Base-by-base conservation (phyloP, 2,888 invertebrate species). In the Pyrocoelia pectoralis region DNA sequence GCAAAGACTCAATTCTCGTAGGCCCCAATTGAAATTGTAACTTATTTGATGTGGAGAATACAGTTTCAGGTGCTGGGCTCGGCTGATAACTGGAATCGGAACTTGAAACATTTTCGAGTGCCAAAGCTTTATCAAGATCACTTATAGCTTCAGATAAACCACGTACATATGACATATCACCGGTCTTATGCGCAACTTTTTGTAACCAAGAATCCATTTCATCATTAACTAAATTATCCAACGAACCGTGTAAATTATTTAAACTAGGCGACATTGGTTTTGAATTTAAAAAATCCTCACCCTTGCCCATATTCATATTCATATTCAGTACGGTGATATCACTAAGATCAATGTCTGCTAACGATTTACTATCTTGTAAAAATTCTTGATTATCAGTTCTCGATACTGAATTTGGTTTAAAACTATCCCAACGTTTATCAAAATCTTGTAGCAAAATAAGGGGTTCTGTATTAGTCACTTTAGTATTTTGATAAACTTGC, bases 391-490 rank as follows among this genome's bases (percentile, higher is more conserved):
- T 86, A 74, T 88, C 87, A 19, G 85, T 76, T 71, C 85, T 85
- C 14, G 85, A 84, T 14, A 87, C 85, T 38, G 83, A 80, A 77
- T 90, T 91, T 12, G 90, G 89, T 76, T 88, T 89, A 68, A 89
- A 84, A 17, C 83, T 83, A 71, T 90, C 88, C 92, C 93, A 93
- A 56, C 91, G 86, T 43, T 85, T 84, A 72, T 92, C 91, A 77
- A 93, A 93, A 77, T 90, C 86, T 49, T 83, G 84, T 2, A 82
- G 76, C 70, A 74, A 74, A 17, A 71, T 69, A 17, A 64, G 56
- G 6, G 66, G 51, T 10, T 65, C 61, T 1, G 56, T 40, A 14
- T 56, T 48, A 17, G 66, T 56, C 46, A 59, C 52, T n/a, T n/a
- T n/a, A 41, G 75, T 78, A 70, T 76, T 75, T 67, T 73, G 75